These are phyloP conservation scores for Chlorops oryzae DNA, from an alignment of 1,140 invertebrate genomes.

Conservation along the genomic window DNA sequence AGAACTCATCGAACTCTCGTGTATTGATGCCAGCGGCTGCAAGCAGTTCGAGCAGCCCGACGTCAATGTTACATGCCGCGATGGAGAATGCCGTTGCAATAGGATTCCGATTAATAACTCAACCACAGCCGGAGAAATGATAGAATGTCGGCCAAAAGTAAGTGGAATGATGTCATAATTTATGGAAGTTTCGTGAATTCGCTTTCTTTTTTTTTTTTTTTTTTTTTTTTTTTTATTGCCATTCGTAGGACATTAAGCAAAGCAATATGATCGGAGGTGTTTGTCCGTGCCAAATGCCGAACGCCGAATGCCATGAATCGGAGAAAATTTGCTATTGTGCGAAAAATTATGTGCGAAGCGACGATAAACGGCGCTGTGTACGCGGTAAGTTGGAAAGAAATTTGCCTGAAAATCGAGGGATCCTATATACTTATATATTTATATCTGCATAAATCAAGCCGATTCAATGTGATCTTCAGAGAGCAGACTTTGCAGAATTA, in stretches of 20 bases:
- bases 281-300: constrained; percentile 26
- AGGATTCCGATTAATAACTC: too few species aligned
- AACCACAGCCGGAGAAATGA: background rate
- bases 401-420: background rate
- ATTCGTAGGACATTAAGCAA: constrained; percentile 16
- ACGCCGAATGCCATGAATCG: constrained; percentile 21
- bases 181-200: background rate
- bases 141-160: constrained; percentile 4
- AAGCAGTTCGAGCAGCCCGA: constrained; percentile 1
- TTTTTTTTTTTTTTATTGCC: constrained; percentile 1
- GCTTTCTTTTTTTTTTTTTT: constrained; percentile 3
- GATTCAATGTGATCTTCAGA: too few species aligned
- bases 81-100: background rate
- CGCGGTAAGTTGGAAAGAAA: background rate
- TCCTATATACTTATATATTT: background rate
- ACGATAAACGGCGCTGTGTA: constrained; percentile 29
- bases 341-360: constrained; percentile 22
- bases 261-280: constrained; percentile 35
- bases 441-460: too few species aligned
- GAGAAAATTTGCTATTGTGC: constrained; percentile 29
- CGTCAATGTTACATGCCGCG: background rate
- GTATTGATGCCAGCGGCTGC: background rate
- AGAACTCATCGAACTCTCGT: constrained; percentile 6
- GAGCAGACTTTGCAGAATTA: too few species aligned
- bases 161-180: too few species aligned